These are phyloP conservation scores for Misgurnus anguillicaudatus DNA, from an alignment of 2,113 vertebrate species.

Conservation along the genomic window DNA sequence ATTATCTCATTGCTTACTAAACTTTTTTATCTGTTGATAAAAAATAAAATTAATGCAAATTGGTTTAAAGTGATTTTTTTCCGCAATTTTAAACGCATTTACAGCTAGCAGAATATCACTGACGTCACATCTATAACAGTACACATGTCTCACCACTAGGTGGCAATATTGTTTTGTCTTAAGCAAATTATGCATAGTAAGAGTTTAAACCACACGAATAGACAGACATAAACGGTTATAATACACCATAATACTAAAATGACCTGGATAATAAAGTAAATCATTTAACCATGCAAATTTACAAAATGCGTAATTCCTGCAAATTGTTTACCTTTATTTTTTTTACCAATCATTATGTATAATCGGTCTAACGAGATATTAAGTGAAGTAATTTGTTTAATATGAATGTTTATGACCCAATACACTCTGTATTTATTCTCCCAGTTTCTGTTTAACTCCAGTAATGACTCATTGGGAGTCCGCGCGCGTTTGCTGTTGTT, in stretches of 20 bases:
- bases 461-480: constrained; percentile 32
- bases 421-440: not conserved
- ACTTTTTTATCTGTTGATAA: not conserved
- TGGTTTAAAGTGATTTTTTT: too few species aligned
- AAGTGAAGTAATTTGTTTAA: constrained; percentile 13
- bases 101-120: too few species aligned
- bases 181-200: too few species aligned
- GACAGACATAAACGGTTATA: not conserved
- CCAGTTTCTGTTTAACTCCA: not conserved
- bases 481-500: constrained; percentile 29
- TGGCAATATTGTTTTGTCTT: constrained; percentile 31
- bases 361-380: constrained; percentile 12
- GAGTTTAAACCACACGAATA: not conserved
- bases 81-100: too few species aligned
- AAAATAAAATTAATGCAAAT: constrained; percentile 4
- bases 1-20: not conserved
- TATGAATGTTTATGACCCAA: constrained; percentile 5
- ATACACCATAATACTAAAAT: not conserved
- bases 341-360: not conserved
- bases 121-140: not conserved
- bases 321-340: not conserved
- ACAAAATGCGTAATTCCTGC: not conserved
- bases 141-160: constrained; percentile 41
- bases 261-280: not conserved
- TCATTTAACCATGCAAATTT: not conserved